These are phyloP conservation scores for Achatina immaculata DNA, from an alignment of 1,140 invertebrate genomes.

Conservation along the genomic window DNA sequence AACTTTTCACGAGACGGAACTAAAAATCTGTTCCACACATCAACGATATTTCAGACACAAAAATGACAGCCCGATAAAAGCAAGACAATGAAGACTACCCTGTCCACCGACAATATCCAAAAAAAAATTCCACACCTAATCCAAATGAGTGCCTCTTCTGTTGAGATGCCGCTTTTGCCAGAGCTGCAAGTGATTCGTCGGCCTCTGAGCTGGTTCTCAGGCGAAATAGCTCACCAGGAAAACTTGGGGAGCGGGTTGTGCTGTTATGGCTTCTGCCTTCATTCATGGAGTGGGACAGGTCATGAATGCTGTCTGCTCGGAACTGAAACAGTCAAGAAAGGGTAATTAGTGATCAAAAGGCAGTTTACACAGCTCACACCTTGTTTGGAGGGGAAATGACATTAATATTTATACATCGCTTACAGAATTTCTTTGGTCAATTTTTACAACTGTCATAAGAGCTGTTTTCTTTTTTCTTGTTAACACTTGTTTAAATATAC, in stretches of 20 bases:
- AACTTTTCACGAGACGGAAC: too few relatives aligned
- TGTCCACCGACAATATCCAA: background rate
- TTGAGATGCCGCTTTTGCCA: conserved; percentile 47
- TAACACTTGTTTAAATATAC: too few relatives aligned
- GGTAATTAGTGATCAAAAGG: background rate
- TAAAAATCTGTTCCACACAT: too few relatives aligned
- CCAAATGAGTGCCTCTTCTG: conserved; percentile 46
- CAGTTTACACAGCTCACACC: background rate
- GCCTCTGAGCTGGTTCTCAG: conserved; percentile 47
- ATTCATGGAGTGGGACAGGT: conserved; percentile 52
- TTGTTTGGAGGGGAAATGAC: too few relatives aligned
- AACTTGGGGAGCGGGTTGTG: conserved; percentile 46
- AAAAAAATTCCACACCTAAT: conserved; percentile 48
- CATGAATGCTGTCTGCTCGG: conserved; percentile 65
- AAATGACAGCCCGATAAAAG: too few relatives aligned
- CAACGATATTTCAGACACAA: too few relatives aligned
- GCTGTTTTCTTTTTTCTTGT: too few relatives aligned
- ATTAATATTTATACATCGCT: too few relatives aligned
- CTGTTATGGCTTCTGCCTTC: conserved; percentile 29
- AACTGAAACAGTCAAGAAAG: conserved; percentile 47
- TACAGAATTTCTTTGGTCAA: too few relatives aligned
- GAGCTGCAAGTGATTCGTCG: conserved; percentile 44
- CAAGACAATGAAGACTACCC: too few relatives aligned
- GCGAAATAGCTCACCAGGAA: conserved; percentile 55
- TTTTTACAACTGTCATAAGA: too few relatives aligned